Evolutionary conservation across 53 echinoderm and acorn worm species (phyloP), one percentile per base, ranked within the genome.

Genomic region (Echinometra lucunter): DNA sequence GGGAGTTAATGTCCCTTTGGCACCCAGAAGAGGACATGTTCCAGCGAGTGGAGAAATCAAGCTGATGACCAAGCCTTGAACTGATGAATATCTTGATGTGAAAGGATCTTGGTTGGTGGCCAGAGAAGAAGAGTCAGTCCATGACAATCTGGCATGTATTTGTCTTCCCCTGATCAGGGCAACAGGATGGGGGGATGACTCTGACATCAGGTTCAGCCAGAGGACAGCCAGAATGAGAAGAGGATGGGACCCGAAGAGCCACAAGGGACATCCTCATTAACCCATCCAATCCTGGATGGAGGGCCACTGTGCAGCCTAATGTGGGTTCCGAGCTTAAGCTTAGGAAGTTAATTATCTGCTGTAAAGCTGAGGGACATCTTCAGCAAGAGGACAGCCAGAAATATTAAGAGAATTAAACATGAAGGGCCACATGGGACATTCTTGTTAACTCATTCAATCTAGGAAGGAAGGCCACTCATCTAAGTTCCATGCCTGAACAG

Each of bases 61-160:
- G 63, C 21, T 63, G 6, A 0, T 63, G 32, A 30, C 72, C 72
- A 16, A 15, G 35, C 72, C 72, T 72, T 72, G 72, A 72, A 72
- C 72, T 35, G 28, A 42, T 35, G 35, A 42, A 23, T 19, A 40
- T 38, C 78, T 13, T 88, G 63, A 40, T 90, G 90, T 60, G 90
- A 90, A 90, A 37, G 90, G 23, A 32, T 32, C 58, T 63, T 58
- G 63, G 40, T 58, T 58, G 40, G 27, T 57, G 90, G 90, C 90
- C 90, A 90, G n/a, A n/a, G n/a, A n/a, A n/a, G n/a, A n/a, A n/a
- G n/a, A n/a, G 63, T 18, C 66, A 25, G 25, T 25, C 40, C 58
- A 90, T 90, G 90, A 90, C 90, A 90, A 90, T 90, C 90, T 90
- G 90, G 90, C 90, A 90, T 63, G 90, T 58, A 57, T 60, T 90